Percentiles rank a stretch among this genome's conserved stretches.
These are phyloP conservation scores for Pachyseris speciosa DNA, from an alignment of 64 coral and sea anemone species.

Conservation along the genomic window DNA sequence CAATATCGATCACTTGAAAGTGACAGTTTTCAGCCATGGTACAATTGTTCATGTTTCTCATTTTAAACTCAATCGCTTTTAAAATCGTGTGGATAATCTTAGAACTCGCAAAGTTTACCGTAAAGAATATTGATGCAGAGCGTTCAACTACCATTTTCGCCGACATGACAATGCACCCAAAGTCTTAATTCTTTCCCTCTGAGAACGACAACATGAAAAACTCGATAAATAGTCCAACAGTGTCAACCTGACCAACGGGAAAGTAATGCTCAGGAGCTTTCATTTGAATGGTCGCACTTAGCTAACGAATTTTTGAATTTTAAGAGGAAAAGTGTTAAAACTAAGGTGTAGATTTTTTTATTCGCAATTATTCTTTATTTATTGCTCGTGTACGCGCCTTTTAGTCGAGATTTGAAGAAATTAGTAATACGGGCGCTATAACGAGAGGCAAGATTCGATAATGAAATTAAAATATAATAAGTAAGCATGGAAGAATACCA, in stretches of 20 bases:
- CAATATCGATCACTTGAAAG: neutral
- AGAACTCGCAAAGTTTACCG: neutral
- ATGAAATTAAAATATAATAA: conserved; percentile 35
- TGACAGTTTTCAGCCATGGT: neutral
- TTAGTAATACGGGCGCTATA: neutral
- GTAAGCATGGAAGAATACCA: conserved; percentile 33
- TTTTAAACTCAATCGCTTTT: conserved; percentile 3
- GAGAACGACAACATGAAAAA: neutral
- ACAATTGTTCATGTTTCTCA: no score
- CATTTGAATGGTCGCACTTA: no score
- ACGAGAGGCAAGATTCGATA: neutral
- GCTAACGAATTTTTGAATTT: neutral
- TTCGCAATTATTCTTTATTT: conserved; percentile 43
- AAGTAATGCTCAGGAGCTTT: no score
- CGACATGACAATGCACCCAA: conserved; percentile 12
- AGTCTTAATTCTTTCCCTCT: neutral
- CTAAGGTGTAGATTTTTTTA: neutral
- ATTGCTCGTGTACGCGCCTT: conserved; percentile 26
- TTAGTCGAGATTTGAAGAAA: neutral
- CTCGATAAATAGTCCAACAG: neutral
- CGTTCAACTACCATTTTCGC: neutral
- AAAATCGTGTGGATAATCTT: neutral
- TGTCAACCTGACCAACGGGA: no score
- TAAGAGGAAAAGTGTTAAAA: neutral
- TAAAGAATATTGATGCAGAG: neutral